Conservation (phyloP, 2,888 invertebrate species). For the Helleia helle region DNA sequence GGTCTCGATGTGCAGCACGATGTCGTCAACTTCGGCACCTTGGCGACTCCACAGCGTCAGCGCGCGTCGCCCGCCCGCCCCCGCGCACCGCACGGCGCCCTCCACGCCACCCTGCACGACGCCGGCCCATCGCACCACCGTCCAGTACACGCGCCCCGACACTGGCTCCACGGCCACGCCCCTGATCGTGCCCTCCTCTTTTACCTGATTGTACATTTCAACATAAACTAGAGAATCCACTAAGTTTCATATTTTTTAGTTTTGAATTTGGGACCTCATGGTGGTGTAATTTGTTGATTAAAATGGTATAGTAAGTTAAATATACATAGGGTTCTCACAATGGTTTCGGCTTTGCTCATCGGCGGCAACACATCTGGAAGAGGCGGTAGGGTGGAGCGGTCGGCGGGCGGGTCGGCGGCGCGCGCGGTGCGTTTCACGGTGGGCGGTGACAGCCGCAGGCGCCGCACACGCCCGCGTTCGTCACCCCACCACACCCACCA, state of each 20-base stretch:
- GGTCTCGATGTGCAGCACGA: conserved; percentile 78
- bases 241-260: no score
- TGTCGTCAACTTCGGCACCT: conserved; percentile 79
- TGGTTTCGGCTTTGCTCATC: conserved; percentile 15
- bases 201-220: conserved; percentile 21
- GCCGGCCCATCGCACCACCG: conserved; percentile 50
- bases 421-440: conserved; percentile 21
- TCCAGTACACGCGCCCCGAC: conserved; percentile 79
- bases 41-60: conserved; percentile 64
- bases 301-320: no score
- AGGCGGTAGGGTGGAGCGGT: conserved; percentile 14
- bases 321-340: conserved; percentile 12
- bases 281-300: no score
- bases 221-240: neutral
- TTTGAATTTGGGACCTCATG: no score
- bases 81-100: conserved; percentile 40
- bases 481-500: conserved; percentile 57
- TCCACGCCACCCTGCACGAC: conserved; percentile 22
- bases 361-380: conserved; percentile 15
- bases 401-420: conserved; percentile 15
- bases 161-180: conserved; percentile 84
- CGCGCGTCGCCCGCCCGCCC: conserved; percentile 71
- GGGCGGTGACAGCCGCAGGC: conserved; percentile 21
- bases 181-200: conserved; percentile 76
- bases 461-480: conserved; percentile 31